Conservation (phyloP, 1,140 invertebrate genomes). For the Heterodera schachtii region DNA sequence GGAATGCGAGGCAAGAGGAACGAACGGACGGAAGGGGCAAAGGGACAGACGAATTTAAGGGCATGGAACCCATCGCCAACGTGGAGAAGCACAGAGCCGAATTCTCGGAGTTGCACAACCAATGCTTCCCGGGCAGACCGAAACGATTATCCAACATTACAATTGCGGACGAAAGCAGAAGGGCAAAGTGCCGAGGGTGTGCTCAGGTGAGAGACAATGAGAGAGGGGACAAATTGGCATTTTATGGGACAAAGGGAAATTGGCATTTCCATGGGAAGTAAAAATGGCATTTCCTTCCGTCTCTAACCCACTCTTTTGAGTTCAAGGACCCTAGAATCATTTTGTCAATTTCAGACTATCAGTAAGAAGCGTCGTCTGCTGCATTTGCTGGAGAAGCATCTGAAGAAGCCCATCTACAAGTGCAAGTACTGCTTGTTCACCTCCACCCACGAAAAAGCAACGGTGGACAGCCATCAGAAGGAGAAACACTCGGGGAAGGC, state of each 20-base stretch:
- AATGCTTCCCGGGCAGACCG: constrained; percentile 57
- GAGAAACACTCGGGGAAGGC: constrained; percentile 31
- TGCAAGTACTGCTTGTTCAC: constrained; percentile 36
- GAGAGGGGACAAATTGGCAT: constrained; percentile 14
- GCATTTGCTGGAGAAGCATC: constrained; percentile 43
- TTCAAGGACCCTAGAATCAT: no score
- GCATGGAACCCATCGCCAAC: constrained; percentile 55
- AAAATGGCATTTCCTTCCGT: no score
- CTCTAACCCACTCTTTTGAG: no score
- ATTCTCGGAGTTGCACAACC: constrained; percentile 57
- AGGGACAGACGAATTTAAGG: constrained; percentile 35
- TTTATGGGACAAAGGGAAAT: no score
- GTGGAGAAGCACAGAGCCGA: constrained; percentile 51
- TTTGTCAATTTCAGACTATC: constrained; percentile 29
- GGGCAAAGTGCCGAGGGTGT: constrained; percentile 54
- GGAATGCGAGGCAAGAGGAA: constrained; percentile 42
- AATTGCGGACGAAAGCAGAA: constrained; percentile 55
- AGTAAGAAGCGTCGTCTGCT: constrained; percentile 43
- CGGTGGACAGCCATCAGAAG: constrained; percentile 40
- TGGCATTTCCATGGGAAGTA: no score
- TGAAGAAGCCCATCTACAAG: constrained; percentile 40
- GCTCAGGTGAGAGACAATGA: constrained; percentile 27
- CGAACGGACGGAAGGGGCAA: no score
- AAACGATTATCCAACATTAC: constrained; percentile 58
- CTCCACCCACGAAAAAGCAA: constrained; percentile 31